Evolutionary conservation across 1,140 invertebrate genomes (phyloP).

Genomic region (Acromyrmex heyeri): DNA sequence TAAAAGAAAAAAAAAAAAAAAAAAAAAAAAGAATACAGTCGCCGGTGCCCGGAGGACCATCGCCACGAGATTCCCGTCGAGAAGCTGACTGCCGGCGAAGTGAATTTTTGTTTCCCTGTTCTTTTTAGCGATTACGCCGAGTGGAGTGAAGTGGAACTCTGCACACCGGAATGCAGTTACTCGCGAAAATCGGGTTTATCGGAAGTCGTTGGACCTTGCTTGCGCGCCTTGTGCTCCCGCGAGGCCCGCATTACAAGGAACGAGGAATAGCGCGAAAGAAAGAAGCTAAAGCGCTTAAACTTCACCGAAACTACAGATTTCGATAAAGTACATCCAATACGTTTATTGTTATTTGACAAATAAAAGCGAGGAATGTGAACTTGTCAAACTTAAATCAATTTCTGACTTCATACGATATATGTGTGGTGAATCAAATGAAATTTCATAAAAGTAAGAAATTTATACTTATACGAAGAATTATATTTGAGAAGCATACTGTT

Average conservation of each 20-base stretch:
- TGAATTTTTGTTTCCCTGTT: constrained; percentile 50
- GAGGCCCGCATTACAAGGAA: constrained; percentile 18
- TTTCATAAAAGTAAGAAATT: background rate
- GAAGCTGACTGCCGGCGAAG: constrained; percentile 29
- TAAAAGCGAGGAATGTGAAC: background rate
- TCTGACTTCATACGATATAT: background rate
- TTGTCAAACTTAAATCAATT: constrained; percentile 7
- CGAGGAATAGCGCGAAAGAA: constrained; percentile 5
- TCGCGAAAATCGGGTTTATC: constrained; percentile 63
- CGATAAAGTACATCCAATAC: constrained; percentile 4
- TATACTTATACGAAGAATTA: background rate
- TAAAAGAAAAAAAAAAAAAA: background rate
- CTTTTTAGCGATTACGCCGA: constrained; percentile 59
- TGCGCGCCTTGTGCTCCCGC: constrained; percentile 40
- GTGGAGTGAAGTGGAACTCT: constrained; percentile 41
- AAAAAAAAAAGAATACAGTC: background rate
- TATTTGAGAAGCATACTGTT: background rate
- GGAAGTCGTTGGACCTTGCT: constrained; percentile 45
- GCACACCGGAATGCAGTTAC: constrained; percentile 53
- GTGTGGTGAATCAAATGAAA: background rate
- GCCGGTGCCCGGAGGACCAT: constrained; percentile 10
- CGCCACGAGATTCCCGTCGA: constrained; percentile 45
- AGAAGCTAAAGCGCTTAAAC: constrained; percentile 45
- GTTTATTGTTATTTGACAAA: background rate
- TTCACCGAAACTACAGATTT: constrained; percentile 26